Percentiles rank a stretch among this genome's conserved stretches.
Conservation (phyloP, 2,797 vertebrate genomes). For the Danio jaintianensis region DNA sequence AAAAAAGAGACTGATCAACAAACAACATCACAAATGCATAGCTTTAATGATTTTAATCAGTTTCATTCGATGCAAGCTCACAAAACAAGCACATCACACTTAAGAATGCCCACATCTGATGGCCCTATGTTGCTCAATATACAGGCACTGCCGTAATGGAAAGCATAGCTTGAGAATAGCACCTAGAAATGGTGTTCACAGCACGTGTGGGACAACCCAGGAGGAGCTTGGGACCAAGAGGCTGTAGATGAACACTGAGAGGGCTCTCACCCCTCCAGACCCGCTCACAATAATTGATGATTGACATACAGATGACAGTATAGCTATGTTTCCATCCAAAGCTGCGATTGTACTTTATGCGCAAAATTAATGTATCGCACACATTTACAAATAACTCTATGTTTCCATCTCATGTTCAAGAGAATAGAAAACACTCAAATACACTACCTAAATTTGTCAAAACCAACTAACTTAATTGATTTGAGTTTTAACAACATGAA, state of each 20-base stretch:
- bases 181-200: conserved; percentile 53
- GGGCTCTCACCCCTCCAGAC: conserved; percentile 15
- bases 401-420: no score
- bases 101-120: conserved; percentile 54
- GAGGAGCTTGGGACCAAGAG: conserved; percentile 21
- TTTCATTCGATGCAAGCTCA: conserved; percentile 89
- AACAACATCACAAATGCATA: conserved; percentile 46
- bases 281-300: conserved; percentile 11
- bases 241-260: conserved; percentile 29
- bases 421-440: no score
- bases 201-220: conserved; percentile 41
- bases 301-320: conserved; percentile 13
- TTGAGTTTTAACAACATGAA: no score
- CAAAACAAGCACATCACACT: conserved; percentile 85
- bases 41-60: conserved; percentile 82
- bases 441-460: no score
- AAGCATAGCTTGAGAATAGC: conserved; percentile 60
- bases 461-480: no score
- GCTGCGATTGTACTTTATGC: no score
- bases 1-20: conserved; percentile 24
- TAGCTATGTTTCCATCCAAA: no score
- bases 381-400: no score
- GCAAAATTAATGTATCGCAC: no score
- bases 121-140: conserved; percentile 48
- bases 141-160: conserved; percentile 60